Evolutionary conservation across 2,888 invertebrate species (phyloP).

Genomic region (Andrena bicolor): DNA sequence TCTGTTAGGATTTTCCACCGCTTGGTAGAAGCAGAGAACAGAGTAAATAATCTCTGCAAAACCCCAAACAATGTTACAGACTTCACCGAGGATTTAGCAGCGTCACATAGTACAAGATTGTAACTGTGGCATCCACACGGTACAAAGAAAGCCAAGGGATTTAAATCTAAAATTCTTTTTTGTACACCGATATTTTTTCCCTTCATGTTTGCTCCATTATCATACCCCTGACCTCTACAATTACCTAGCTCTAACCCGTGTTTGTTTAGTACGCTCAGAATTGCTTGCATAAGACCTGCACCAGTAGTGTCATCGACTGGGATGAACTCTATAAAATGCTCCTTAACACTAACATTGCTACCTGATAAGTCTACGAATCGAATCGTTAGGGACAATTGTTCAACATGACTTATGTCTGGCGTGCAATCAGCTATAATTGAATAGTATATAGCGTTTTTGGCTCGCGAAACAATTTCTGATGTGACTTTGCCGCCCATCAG

Average conservation of each 20-base stretch:
- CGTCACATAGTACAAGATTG: constrained; percentile 46
- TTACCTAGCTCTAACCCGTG: constrained; percentile 30
- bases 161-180: constrained; percentile 42
- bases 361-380: constrained; percentile 34
- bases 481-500: constrained; percentile 42
- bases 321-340: constrained; percentile 58
- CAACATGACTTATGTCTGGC: constrained; percentile 69
- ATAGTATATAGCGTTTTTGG: constrained; percentile 66
- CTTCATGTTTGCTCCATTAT: constrained; percentile 50
- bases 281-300: constrained; percentile 25
- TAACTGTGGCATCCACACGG: constrained; percentile 12
- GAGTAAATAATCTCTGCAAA: background rate
- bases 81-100: background rate
- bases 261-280: background rate
- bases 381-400: constrained; percentile 71
- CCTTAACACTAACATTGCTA: constrained; percentile 29
- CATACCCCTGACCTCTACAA: constrained; percentile 45
- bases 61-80: background rate
- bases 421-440: constrained; percentile 73
- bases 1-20: background rate
- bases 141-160: constrained; percentile 1
- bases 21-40: background rate
- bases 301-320: constrained; percentile 40
- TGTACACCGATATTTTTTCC: constrained; percentile 45
- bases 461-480: constrained; percentile 35